phyloP scores from a whole-genome alignment of 2,797 vertebrate species.

The Aldrovandia affinis region DNA sequence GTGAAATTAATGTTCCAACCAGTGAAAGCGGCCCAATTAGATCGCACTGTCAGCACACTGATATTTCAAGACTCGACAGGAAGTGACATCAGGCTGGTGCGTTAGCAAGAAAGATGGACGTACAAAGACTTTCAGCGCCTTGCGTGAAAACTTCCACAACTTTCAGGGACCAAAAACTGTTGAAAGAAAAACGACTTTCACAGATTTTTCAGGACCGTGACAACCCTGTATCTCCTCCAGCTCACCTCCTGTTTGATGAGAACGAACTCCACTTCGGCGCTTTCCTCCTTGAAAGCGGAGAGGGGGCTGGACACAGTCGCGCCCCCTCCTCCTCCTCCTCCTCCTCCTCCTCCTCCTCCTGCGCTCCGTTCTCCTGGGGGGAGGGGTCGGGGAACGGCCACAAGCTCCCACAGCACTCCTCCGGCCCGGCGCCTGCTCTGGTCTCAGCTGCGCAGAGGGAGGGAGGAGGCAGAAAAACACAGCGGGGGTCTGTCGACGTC shows the following conservation, averaged over 20 bases:
- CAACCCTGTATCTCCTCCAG: neutral
- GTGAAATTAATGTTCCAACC: too few species aligned
- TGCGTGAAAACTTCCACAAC: too few species aligned
- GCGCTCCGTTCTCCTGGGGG: neutral
- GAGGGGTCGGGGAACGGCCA: neutral
- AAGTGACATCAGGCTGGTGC: too few species aligned
- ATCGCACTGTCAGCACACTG: too few species aligned
- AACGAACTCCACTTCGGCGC: neutral
- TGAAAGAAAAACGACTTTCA: too few species aligned
- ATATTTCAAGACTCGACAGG: too few species aligned
- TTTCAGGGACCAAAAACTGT: neutral
- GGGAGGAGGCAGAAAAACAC: too few species aligned
- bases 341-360: neutral
- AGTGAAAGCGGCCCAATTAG: too few species aligned
- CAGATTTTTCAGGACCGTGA: neutral
- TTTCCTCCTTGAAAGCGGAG: constrained; percentile 2
- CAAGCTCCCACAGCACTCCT: neutral
- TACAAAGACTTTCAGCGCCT: too few species aligned
- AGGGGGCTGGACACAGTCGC: neutral
- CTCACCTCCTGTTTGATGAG: constrained; percentile 24
- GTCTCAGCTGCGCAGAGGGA: neutral
- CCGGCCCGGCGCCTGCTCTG: neutral
- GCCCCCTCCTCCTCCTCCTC: neutral
- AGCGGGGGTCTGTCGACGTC: too few species aligned
- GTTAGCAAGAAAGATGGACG: too few species aligned